phyloP scores from a whole-genome alignment of 1,140 invertebrate species.

The Himalopsyche phryganea region DNA sequence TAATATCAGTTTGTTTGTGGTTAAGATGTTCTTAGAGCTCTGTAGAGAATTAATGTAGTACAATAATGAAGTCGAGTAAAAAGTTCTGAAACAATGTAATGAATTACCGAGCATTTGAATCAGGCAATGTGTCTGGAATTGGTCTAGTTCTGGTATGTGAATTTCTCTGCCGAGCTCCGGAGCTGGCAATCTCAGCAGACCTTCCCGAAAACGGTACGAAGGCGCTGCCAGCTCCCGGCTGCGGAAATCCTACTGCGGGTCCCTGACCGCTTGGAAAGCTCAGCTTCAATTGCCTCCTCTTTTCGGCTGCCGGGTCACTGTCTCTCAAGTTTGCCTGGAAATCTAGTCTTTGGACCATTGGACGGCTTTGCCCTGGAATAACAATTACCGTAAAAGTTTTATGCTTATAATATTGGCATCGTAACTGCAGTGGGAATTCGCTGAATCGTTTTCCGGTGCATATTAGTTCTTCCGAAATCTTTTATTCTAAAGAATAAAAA shows the following conservation, averaged over 20 bases:
- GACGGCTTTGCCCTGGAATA: slow-evolving; percentile 23
- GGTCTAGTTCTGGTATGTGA: slow-evolving; percentile 18
- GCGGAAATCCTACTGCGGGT: slow-evolving; percentile 17
- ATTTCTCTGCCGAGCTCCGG: slow-evolving; percentile 8
- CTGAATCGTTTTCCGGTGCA: not conserved
- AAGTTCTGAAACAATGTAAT: too few relatives aligned
- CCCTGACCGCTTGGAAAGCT: slow-evolving; percentile 10
- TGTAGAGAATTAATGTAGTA: too few relatives aligned
- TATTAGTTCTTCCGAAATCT: not conserved
- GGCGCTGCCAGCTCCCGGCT: slow-evolving; percentile 1
- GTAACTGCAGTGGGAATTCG: not conserved
- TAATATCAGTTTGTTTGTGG: too few relatives aligned
- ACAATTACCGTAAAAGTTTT: not conserved
- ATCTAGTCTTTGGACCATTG: slow-evolving; percentile 15
- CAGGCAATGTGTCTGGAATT: slow-evolving; percentile 20
- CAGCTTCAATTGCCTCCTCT: slow-evolving; percentile 21
- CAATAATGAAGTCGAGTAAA: too few relatives aligned
- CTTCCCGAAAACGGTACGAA: slow-evolving; percentile 18
- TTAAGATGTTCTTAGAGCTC: too few relatives aligned
- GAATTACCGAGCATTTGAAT: slow-evolving; percentile 26
- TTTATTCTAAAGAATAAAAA: too few relatives aligned
- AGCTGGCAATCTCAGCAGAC: slow-evolving; percentile 14
- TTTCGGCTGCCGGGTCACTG: slow-evolving; percentile 14
- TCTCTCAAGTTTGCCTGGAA: slow-evolving; percentile 19
- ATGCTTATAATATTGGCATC: not conserved